These are phyloP conservation scores for Melieria crassipennis DNA, from an alignment of 2,888 invertebrate species.

Conservation along the genomic window DNA sequence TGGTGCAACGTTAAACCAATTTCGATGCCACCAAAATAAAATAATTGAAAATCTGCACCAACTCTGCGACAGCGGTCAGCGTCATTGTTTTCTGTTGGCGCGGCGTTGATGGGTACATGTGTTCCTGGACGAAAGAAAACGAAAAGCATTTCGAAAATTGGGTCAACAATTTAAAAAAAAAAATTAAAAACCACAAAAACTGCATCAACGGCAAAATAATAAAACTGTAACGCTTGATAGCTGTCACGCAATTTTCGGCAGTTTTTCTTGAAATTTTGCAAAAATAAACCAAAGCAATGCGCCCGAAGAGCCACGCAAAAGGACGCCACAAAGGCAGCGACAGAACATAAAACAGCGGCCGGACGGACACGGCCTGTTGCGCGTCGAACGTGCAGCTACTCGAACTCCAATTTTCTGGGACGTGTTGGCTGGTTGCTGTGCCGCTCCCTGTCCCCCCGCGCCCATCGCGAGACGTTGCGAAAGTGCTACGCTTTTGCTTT, in stretches of 20 bases:
- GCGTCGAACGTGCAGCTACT: neutral
- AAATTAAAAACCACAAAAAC: constrained; percentile 7
- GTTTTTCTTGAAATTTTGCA: neutral
- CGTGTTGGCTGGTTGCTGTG: neutral
- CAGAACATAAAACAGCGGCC: neutral
- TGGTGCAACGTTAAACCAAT: too few species aligned
- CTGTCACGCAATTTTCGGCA: constrained; percentile 14
- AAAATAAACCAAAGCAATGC: neutral
- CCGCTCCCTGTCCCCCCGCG: neutral
- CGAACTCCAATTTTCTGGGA: constrained; percentile 4
- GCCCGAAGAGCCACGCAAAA: constrained; percentile 8
- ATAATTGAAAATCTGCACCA: too few species aligned
- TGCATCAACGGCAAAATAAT: neutral
- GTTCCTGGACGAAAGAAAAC: constrained; percentile 3
- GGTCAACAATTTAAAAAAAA: constrained; percentile 24
- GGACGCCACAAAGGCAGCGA: neutral
- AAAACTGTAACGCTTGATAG: constrained; percentile 9
- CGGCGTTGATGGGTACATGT: neutral
- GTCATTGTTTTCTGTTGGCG: neutral
- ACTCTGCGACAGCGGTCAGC: too few species aligned
- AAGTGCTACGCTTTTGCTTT: neutral
- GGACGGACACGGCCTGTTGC: neutral
- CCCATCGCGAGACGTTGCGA: too few species aligned
- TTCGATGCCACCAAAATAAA: too few species aligned
- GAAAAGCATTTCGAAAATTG: constrained; percentile 19